A percentile compares a stretch with the other conserved stretches of the same genome.
These are phyloP conservation scores for Steromphala cineraria DNA, from an alignment of 2,888 invertebrate species.

Conservation along the genomic window DNA sequence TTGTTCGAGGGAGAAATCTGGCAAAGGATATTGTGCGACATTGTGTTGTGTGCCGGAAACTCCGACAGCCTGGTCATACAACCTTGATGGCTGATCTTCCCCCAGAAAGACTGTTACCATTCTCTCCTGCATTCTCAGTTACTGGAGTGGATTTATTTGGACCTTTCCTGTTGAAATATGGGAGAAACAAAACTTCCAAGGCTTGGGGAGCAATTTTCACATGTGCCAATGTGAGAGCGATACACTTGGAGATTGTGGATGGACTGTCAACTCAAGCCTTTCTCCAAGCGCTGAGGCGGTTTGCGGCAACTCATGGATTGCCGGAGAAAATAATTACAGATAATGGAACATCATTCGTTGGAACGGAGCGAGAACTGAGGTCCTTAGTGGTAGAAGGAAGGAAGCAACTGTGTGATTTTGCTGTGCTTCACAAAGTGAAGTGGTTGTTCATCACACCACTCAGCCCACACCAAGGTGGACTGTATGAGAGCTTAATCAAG, in stretches of 20 bases:
- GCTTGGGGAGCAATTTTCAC: neutral
- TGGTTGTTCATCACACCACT: neutral
- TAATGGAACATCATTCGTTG: neutral
- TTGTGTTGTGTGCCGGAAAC: no score
- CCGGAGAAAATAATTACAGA: neutral
- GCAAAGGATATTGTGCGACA: no score
- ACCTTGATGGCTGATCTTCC: constrained; percentile 14
- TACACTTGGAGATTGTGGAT: constrained; percentile 1
- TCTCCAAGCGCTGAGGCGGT: neutral
- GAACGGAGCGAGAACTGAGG: neutral
- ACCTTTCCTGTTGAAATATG: neutral
- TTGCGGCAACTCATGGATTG: neutral
- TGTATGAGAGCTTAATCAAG: neutral
- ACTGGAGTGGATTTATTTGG: constrained; percentile 15
- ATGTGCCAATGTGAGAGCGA: neutral
- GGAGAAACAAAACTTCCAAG: neutral
- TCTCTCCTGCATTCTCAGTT: constrained; percentile 1
- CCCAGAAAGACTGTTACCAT: neutral
- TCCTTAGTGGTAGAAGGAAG: neutral
- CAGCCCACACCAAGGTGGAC: neutral
- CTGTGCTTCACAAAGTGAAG: neutral
- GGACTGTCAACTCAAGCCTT: neutral
- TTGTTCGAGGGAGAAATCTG: no score
- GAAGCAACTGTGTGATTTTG: neutral
- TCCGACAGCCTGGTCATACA: no score